Conservation (phyloP, 2,888 invertebrate species). For the Dryocosmus kuriphilus region DNA sequence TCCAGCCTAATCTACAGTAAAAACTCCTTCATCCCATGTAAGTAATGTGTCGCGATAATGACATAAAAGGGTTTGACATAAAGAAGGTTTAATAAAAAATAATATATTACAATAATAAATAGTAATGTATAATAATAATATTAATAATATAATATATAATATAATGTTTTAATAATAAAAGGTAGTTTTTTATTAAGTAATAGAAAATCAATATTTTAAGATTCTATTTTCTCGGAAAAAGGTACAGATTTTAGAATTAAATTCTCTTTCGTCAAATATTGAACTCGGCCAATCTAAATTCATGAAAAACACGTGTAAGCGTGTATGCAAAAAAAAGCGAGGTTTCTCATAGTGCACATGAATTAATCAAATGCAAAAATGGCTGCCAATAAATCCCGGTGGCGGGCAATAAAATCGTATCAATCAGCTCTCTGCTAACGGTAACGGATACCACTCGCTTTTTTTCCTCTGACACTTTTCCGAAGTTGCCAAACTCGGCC, state of each 20-base stretch:
- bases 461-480: conserved; percentile 58
- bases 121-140: too few species aligned
- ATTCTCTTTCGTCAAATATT: neutral
- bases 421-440: conserved; percentile 64
- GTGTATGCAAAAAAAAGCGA: neutral
- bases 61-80: too few species aligned
- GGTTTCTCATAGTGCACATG: conserved; percentile 11
- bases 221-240: neutral
- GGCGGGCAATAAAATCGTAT: conserved; percentile 69
- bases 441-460: conserved; percentile 52
- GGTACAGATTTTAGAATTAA: neutral
- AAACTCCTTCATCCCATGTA: too few species aligned
- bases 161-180: too few species aligned
- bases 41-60: too few species aligned
- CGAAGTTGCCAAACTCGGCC: conserved; percentile 55
- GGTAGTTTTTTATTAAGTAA: too few species aligned
- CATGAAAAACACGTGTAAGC: neutral
- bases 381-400: conserved; percentile 60
- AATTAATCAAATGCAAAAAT: conserved; percentile 65
- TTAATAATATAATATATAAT: too few species aligned
- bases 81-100: too few species aligned
- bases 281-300: neutral
- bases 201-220: neutral
- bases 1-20: too few species aligned
- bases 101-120: too few species aligned